Percentiles rank a stretch among this genome's conserved stretches.
Evolutionary conservation across 2,113 vertebrate species (phyloP).

Genomic region (Gallinago media): DNA sequence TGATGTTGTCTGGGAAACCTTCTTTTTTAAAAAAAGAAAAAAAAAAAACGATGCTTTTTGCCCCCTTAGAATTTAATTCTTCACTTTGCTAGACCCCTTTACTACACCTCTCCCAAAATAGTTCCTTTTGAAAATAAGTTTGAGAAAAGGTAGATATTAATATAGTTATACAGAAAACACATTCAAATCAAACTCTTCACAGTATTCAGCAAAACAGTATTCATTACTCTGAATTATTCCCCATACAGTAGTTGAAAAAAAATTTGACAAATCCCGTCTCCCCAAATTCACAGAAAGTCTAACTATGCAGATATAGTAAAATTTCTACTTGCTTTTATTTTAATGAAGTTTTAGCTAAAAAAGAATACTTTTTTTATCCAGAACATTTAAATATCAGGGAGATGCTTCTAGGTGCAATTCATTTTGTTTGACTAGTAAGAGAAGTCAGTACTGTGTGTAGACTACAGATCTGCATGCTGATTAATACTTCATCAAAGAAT

Average conservation of each 20-base stretch:
- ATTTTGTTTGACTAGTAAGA: not conserved
- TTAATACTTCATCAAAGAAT: constrained; percentile 20
- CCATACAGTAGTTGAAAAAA: not conserved
- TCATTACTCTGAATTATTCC: not conserved
- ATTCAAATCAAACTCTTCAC: not conserved
- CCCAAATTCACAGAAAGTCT: not conserved
- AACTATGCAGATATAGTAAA: not conserved
- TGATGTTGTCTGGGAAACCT: not conserved
- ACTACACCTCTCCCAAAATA: not conserved
- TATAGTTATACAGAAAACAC: not conserved
- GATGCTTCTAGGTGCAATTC: not conserved
- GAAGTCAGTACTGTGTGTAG: not conserved
- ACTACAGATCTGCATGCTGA: not conserved
- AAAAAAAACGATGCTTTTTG: not conserved
- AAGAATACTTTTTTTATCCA: not conserved
- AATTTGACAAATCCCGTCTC: not conserved
- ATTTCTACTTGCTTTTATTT: not conserved
- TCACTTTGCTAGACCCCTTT: not conserved
- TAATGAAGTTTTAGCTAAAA: not conserved
- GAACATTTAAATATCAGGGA: not conserved
- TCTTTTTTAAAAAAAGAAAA: not conserved
- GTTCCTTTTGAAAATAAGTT: not conserved
- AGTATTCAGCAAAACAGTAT: not conserved
- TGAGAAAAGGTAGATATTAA: not conserved
- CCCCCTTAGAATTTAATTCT: not conserved